phyloP scores from a whole-genome alignment of 2,888 invertebrate genomes.

The Cataglyphis cursor region DNA sequence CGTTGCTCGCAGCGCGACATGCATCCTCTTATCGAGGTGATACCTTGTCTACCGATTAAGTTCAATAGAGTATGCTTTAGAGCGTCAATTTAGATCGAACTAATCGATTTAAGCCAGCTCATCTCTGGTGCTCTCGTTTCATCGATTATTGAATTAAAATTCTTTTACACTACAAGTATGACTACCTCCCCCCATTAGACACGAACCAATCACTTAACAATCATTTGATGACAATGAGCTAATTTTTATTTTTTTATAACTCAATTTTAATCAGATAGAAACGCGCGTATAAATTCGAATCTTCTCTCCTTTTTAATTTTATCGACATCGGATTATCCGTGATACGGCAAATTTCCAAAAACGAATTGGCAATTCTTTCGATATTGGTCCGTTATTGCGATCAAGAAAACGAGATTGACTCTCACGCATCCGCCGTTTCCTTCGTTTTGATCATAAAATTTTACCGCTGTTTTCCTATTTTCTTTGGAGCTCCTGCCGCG shows the following conservation, averaged over 20 bases:
- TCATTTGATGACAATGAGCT: background rate
- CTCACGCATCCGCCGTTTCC: constrained; percentile 12
- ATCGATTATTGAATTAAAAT: constrained; percentile 22
- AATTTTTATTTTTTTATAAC: background rate
- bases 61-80: constrained; percentile 49
- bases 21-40: constrained; percentile 46
- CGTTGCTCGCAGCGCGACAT: constrained; percentile 42
- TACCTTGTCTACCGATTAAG: constrained; percentile 59
- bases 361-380: background rate
- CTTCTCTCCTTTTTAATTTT: background rate
- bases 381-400: constrained; percentile 26
- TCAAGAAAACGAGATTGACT: constrained; percentile 32
- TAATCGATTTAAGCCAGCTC: background rate
- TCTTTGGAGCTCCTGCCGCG: constrained; percentile 18
- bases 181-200: background rate
- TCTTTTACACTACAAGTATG: background rate
- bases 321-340: background rate
- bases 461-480: constrained; percentile 55
- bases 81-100: constrained; percentile 28
- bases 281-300: background rate
- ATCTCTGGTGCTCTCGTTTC: background rate
- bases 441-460: constrained; percentile 50
- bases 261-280: background rate
- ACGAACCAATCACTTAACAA: background rate
- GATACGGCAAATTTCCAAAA: constrained; percentile 23